phyloP scores from a whole-genome alignment of 1,140 invertebrate genomes.

The Sarcophaga peregrina region DNA sequence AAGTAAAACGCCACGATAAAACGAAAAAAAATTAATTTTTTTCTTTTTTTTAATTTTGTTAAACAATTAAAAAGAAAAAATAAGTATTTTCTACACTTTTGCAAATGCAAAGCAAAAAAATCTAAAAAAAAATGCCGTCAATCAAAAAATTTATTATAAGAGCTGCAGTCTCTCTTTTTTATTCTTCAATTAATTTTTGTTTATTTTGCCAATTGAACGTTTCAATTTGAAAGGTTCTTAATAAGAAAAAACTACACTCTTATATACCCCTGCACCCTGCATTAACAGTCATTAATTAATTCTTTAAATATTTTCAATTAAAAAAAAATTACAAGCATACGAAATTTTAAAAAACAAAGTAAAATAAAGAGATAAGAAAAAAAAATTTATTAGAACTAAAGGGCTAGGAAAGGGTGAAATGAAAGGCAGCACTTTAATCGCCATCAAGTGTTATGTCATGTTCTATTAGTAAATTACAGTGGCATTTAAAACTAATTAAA shows the following conservation, averaged over 20 bases:
- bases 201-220: conserved; percentile 4
- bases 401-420: no score
- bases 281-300: neutral
- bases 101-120: neutral
- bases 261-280: neutral
- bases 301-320: neutral
- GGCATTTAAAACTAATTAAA: neutral
- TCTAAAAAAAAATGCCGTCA: neutral
- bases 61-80: neutral
- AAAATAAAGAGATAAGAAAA: neutral
- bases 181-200: neutral
- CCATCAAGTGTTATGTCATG: neutral
- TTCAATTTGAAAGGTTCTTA: neutral
- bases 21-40: neutral
- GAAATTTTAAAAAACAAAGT: no score
- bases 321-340: neutral
- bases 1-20: neutral
- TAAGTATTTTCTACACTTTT: neutral
- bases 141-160: conserved; percentile 4
- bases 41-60: neutral
- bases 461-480: neutral
- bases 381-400: neutral
- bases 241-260: neutral
- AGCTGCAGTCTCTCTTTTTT: neutral
- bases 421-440: no score